Evolutionary conservation across 2,888 invertebrate species (phyloP).

Genomic region (Drosophila siamana): DNA sequence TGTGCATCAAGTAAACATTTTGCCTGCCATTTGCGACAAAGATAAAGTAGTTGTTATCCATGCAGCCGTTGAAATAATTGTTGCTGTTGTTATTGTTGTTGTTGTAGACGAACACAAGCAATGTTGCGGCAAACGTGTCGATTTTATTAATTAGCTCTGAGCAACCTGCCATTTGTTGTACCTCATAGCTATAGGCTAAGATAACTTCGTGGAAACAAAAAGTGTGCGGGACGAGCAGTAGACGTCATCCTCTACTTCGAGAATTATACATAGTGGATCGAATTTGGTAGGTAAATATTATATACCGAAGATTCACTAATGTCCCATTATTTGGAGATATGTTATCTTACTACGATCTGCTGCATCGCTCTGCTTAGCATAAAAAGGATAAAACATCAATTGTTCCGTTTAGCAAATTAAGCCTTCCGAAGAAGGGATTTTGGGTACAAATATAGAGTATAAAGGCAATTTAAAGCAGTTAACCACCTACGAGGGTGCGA

Average conservation of each 20-base stretch:
- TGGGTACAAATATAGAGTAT: too few species aligned
- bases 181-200: background rate
- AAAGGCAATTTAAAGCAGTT: too few species aligned
- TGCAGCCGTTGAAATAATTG: slow-evolving; percentile 22
- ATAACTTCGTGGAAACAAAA: background rate
- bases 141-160: slow-evolving; percentile 69
- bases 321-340: too few species aligned
- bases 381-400: too few species aligned
- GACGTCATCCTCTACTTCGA: background rate
- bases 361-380: too few species aligned
- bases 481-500: too few species aligned
- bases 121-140: slow-evolving; percentile 61
- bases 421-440: too few species aligned
- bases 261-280: background rate
- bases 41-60: slow-evolving; percentile 67
- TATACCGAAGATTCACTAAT: too few species aligned
- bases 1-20: slow-evolving; percentile 73
- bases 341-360: too few species aligned
- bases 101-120: slow-evolving; percentile 31
- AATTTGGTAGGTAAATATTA: too few species aligned
- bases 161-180: slow-evolving; percentile 33
- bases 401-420: too few species aligned
- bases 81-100: slow-evolving; percentile 8
- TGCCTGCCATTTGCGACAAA: slow-evolving; percentile 79
- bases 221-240: background rate